Conservation (phyloP, 2,797 vertebrate species). For the Chaetodon trifasciatus region DNA sequence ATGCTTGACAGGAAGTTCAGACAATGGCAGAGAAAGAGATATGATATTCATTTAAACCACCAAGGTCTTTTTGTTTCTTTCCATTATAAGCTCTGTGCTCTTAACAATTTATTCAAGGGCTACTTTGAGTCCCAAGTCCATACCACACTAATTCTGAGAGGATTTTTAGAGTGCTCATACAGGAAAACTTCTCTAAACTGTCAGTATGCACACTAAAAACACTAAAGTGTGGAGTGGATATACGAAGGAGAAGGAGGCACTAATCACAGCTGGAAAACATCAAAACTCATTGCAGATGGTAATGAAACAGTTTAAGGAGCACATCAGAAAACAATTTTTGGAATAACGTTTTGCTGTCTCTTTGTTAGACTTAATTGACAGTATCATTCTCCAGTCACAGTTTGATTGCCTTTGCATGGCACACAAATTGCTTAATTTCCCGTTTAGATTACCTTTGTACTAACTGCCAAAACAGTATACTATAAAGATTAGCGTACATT, state of each 20-base stretch:
- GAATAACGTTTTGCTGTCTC: not conserved
- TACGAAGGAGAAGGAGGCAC: not conserved
- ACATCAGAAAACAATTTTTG: not conserved
- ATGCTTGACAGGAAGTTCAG: not conserved
- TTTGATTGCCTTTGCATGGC: not conserved
- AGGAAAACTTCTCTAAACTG: not conserved
- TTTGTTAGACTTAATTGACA: not conserved
- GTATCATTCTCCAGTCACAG: not conserved
- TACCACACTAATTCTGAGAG: not conserved
- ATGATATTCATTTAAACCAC: slow-evolving; percentile 2
- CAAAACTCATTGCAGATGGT: not conserved
- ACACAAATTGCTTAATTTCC: not conserved
- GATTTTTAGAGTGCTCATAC: not conserved
- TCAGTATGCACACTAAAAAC: not conserved
- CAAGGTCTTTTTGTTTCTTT: not conserved
- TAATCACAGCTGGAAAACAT: not conserved
- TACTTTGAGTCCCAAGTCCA: not conserved
- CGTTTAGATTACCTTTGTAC: not conserved
- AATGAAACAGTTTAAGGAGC: not conserved
- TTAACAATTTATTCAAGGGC: not conserved
- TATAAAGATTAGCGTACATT: not conserved
- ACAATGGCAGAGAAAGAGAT: not conserved
- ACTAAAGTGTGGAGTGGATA: not conserved
- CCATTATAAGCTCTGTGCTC: not conserved
- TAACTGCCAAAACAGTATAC: not conserved